Evolutionary conservation across 1,140 invertebrate genomes (phyloP).

Genomic region (Heliothis subflexa): DNA sequence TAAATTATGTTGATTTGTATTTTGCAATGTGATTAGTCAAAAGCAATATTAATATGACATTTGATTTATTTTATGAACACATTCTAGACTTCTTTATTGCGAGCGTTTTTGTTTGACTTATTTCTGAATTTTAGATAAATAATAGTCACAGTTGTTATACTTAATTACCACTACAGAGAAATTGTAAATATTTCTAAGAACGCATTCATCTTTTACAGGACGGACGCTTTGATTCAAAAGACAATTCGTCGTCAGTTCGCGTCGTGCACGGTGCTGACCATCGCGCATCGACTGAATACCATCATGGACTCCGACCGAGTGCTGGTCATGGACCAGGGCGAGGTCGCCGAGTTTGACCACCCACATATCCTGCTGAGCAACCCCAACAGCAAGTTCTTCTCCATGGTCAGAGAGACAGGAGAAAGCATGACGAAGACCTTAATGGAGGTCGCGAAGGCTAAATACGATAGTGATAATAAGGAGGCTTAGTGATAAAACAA

Average conservation of each 20-base stretch:
- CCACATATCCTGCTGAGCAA: slow-evolving; percentile 89
- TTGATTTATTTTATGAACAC: too few species aligned
- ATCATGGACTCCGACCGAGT: slow-evolving; percentile 91
- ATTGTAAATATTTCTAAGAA: not conserved
- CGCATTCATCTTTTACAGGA: slow-evolving; percentile 72
- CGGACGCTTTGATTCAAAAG: slow-evolving; percentile 88
- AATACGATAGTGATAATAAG: slow-evolving; percentile 42
- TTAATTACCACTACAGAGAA: too few species aligned
- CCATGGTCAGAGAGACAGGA: slow-evolving; percentile 77
- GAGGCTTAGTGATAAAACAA: slow-evolving; percentile 80
- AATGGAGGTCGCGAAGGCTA: slow-evolving; percentile 82
- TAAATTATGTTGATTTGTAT: not conserved
- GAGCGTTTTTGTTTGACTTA: too few species aligned
- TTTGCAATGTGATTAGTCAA: too few species aligned
- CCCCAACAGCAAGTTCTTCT: slow-evolving; percentile 75
- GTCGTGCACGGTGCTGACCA: slow-evolving; percentile 91
- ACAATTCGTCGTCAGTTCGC: slow-evolving; percentile 88
- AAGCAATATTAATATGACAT: too few species aligned
- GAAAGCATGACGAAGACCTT: slow-evolving; percentile 75
- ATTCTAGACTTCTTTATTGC: too few species aligned
- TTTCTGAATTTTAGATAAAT: too few species aligned
- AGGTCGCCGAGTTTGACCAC: slow-evolving; percentile 89
- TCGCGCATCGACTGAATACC: slow-evolving; percentile 92
- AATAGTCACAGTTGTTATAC: too few species aligned
- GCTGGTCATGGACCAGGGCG: slow-evolving; percentile 91